Conservation (phyloP, 1,140 invertebrate species). For the Diorhabda sublineata region DNA sequence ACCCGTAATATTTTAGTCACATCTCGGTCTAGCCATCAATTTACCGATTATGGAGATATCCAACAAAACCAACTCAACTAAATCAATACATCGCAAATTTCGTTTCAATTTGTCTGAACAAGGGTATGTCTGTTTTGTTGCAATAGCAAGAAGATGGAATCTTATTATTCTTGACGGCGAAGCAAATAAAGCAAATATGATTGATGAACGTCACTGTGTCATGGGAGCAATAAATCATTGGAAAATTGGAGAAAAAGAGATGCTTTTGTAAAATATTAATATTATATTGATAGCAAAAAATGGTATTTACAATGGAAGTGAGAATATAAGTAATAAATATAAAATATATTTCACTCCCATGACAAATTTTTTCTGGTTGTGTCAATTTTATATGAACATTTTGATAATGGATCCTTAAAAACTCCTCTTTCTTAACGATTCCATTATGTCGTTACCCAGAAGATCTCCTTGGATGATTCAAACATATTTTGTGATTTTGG, state of each 20-base stretch:
- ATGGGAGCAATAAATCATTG: constrained; percentile 3
- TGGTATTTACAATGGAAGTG: too few species aligned
- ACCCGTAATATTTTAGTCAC: not conserved
- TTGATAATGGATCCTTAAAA: too few species aligned
- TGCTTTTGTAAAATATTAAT: not conserved
- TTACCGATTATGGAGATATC: not conserved
- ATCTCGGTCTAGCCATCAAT: not conserved
- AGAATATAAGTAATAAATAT: too few species aligned
- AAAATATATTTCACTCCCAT: too few species aligned
- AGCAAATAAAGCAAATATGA: constrained; percentile 2
- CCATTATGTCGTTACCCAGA: too few species aligned
- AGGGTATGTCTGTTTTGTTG: not conserved
- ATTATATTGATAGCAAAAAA: not conserved
- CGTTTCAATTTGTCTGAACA: not conserved
- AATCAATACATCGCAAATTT: not conserved
- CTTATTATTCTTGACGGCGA: not conserved
- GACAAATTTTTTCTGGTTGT: too few species aligned
- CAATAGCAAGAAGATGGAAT: not conserved
- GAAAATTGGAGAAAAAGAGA: not conserved
- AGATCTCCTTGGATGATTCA: too few species aligned
- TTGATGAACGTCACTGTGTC: not conserved
- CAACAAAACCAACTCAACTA: not conserved
- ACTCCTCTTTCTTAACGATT: too few species aligned
- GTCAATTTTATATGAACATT: too few species aligned
- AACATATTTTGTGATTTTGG: too few species aligned